phyloP scores from a whole-genome alignment of 2,113 vertebrate genomes.

The Dicentrarchus labrax region DNA sequence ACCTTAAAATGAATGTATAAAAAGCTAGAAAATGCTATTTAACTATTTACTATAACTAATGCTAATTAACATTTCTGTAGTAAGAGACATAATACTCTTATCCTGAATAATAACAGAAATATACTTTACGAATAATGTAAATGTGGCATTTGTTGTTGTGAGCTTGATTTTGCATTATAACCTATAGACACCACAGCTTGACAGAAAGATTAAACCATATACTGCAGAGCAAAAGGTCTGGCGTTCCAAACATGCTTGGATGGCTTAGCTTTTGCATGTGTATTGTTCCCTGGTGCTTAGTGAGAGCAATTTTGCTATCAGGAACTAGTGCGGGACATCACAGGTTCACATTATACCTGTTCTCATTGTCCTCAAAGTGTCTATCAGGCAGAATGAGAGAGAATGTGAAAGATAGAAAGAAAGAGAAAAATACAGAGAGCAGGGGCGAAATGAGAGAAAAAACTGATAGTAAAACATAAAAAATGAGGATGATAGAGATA shows the following conservation, averaged over 20 bases:
- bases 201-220: not conserved
- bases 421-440: not conserved
- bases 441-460: not conserved
- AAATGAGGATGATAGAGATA: too few relatives aligned
- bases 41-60: not conserved
- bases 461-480: too few relatives aligned
- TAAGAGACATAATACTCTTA: not conserved
- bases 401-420: not conserved
- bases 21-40: too few relatives aligned
- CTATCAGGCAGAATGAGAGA: not conserved
- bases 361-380: slow-evolving; percentile 21
- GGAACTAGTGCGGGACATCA: not conserved
- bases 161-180: not conserved
- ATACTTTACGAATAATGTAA: not conserved
- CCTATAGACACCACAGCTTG: too few relatives aligned
- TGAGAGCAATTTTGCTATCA: not conserved
- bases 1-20: too few relatives aligned
- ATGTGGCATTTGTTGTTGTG: not conserved
- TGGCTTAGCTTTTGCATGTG: too few relatives aligned
- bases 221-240: not conserved
- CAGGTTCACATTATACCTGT: not conserved
- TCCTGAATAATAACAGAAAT: not conserved
- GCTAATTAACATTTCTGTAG: not conserved
- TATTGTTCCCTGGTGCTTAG: too few relatives aligned
- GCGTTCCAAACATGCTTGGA: not conserved